Conservation (phyloP, 2,888 invertebrate genomes). For the Diaprepes abbreviatus region DNA sequence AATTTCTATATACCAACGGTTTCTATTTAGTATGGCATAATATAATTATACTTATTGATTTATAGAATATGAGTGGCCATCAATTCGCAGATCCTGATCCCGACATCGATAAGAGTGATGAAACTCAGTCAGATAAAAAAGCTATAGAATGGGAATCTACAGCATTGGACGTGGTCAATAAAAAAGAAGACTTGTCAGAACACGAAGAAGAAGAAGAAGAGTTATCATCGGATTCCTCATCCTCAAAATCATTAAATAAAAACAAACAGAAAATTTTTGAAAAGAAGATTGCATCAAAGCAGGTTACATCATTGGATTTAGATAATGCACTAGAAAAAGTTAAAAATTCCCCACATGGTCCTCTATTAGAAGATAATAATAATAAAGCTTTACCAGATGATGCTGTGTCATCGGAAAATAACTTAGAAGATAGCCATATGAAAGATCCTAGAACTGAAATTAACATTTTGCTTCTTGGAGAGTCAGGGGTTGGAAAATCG, state of each 20-base stretch:
- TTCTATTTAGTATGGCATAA: no score
- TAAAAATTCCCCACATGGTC: no score
- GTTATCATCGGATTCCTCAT: background rate
- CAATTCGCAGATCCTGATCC: no score
- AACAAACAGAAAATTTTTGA: background rate
- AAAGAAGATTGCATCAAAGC: background rate
- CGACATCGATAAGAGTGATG: no score
- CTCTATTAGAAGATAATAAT: background rate
- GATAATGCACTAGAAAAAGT: background rate
- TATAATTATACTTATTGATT: no score
- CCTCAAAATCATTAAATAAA: background rate
- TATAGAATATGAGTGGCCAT: no score
- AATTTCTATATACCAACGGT: no score
- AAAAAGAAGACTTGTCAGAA: no score
- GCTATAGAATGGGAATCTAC: no score
- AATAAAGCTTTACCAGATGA: background rate
- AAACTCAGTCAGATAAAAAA: no score
- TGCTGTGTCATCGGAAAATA: background rate
- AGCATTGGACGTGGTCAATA: no score
- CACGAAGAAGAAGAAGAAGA: background rate
- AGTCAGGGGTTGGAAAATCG: slow-evolving; percentile 63
- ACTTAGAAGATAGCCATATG: background rate
- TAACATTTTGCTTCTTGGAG: slow-evolving; percentile 61
- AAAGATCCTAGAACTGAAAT: slow-evolving; percentile 49
- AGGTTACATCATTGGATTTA: background rate